Evolutionary conservation across 1,140 invertebrate genomes (phyloP).

Genomic region (Apis laboriosa): DNA sequence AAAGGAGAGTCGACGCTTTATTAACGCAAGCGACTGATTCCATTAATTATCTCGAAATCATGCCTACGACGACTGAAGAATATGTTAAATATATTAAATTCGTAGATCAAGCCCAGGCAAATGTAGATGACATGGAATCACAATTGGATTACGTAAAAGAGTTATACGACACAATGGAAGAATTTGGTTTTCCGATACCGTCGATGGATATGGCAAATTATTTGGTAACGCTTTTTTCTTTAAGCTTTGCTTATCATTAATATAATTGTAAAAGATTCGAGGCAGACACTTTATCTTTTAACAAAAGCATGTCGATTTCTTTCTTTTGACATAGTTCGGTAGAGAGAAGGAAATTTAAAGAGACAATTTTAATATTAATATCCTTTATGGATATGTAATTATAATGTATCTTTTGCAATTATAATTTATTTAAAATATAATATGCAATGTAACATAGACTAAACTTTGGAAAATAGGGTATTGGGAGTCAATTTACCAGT

Average conservation of each 20-base stretch:
- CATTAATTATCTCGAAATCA: constrained; percentile 83
- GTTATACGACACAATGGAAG: constrained; percentile 87
- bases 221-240: constrained; percentile 78
- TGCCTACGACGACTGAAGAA: constrained; percentile 84
- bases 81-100: constrained; percentile 87
- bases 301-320: neutral
- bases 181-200: constrained; percentile 85
- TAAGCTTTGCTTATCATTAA: no score
- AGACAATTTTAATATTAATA: no score
- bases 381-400: no score
- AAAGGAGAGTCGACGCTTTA: constrained; percentile 83
- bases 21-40: constrained; percentile 83
- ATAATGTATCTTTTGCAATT: no score
- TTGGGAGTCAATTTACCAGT: constrained; percentile 69
- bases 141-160: constrained; percentile 87
- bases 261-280: no score
- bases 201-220: constrained; percentile 84
- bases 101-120: constrained; percentile 83
- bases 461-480: constrained; percentile 58
- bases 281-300: no score
- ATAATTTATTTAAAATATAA: no score
- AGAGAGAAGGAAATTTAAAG: no score
- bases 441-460: neutral
- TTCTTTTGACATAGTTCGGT: no score
- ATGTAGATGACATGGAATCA: constrained; percentile 84